Base-by-base conservation (phyloP, 2,888 invertebrate species). In the Pandemis heparana region DNA sequence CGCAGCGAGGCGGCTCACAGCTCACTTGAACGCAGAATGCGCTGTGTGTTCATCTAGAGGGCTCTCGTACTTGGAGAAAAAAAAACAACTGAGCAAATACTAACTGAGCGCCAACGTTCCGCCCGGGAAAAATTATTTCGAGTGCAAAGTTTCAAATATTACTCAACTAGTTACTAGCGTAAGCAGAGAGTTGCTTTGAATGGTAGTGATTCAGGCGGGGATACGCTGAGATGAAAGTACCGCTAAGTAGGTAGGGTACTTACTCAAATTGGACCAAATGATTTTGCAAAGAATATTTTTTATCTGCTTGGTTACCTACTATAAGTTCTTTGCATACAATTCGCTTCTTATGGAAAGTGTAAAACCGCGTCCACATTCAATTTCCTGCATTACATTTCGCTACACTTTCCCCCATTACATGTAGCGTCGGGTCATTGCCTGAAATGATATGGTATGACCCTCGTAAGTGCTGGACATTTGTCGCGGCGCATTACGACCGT, bases 31-130 rank as follows among this genome's bases (percentile, higher is more conserved):
- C 84, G 84, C 86, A 87, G 86, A 81, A 69, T 74, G 66, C 74
- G 67, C 89, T 87, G 88, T 91, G 85, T 92, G 86, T 89, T 88
- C 87, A 86, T 85, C 85, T 89, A 83, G 84, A 92, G 89, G 83
- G 88, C 88, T 79, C 89, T 89, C 84, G 81, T 81, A 84, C 86
- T 85, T 79, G 81, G 83, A 83, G 89, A 87, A 91, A 92, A 91
- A 91, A 90, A 91, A 91, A 90, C 89, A 91, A 90, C 89, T 89
- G 89, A 87, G 85, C 87, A 92, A 92, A 92, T 88, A 91, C 86
- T 84, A 85, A 82, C 85, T 82, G 82, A 83, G 81, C 86, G 85
- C 56, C 85, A 84, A 78, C 80, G 83, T 46, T 65, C 41, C 53
- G n/a, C 12, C 82, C 81, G 80, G 79, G 83, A 84, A 85, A 85